phyloP scores from a whole-genome alignment of 1,140 invertebrate genomes.

The Drosophila parvula region DNA sequence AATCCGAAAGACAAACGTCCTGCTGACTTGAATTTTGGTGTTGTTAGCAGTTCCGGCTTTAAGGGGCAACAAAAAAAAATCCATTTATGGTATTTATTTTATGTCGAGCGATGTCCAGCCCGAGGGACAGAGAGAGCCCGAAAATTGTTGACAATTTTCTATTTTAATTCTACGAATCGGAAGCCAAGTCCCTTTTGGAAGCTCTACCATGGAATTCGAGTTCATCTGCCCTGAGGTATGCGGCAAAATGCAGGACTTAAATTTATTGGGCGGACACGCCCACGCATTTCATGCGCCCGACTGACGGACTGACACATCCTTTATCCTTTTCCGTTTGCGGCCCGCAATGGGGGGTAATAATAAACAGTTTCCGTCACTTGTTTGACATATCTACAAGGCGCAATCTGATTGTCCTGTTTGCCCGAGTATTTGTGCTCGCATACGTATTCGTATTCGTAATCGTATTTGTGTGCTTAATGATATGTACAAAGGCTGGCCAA shows the following conservation, averaged over 20 bases:
- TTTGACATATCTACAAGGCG: constrained; percentile 74
- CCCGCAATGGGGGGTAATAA: constrained; percentile 70
- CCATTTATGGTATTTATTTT: constrained; percentile 49
- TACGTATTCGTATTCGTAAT: constrained; percentile 21
- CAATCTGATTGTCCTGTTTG: constrained; percentile 51
- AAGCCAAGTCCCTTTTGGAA: constrained; percentile 4
- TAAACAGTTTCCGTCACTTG: constrained; percentile 80
- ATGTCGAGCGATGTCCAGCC: constrained; percentile 14
- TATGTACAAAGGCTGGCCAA: constrained; percentile 73
- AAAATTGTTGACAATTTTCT: constrained; percentile 49
- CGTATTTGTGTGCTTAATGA: constrained; percentile 68
- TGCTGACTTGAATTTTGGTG: constrained; percentile 39
- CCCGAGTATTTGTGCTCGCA: neutral
- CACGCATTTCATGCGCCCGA: neutral
- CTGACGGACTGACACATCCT: constrained; percentile 59
- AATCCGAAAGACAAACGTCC: constrained; percentile 44
- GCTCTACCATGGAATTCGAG: constrained; percentile 12
- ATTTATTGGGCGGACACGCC: constrained; percentile 31
- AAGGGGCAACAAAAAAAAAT: constrained; percentile 9
- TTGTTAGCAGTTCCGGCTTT: constrained; percentile 52
- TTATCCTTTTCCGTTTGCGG: constrained; percentile 72
- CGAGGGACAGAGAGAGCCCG: constrained; percentile 3
- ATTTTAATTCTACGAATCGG: constrained; percentile 37
- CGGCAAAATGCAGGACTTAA: constrained; percentile 16
- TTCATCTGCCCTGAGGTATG: constrained; percentile 29